Percentiles rank a stretch among this genome's conserved stretches.
These are phyloP conservation scores for Cyprinodon diabolis DNA, from an alignment of 2,797 vertebrate species.

Conservation along the genomic window DNA sequence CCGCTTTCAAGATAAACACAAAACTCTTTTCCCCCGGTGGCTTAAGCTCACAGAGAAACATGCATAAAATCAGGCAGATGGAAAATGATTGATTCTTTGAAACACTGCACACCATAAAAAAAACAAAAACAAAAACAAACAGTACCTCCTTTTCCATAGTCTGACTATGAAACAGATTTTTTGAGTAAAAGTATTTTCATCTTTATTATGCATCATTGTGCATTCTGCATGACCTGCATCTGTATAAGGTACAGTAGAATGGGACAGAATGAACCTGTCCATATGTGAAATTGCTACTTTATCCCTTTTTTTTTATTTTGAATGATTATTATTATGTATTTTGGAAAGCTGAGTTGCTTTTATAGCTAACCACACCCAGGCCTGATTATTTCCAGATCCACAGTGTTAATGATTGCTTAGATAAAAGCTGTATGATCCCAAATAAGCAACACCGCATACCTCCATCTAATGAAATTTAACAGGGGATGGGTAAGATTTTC, in stretches of 20 bases:
- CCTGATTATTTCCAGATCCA: background rate
- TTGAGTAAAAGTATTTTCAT: constrained; percentile 13
- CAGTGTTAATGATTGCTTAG: background rate
- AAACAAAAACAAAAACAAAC: constrained; percentile 1
- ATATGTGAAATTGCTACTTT: background rate
- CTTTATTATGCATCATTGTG: constrained; percentile 21
- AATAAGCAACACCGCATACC: background rate
- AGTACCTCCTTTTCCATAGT: constrained; percentile 5
- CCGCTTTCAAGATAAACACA: constrained; percentile 34
- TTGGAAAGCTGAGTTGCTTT: background rate
- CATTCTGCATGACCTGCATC: constrained; percentile 7
- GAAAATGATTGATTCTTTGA: constrained; percentile 51
- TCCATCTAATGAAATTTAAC: background rate
- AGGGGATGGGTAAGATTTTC: background rate
- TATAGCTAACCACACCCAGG: background rate
- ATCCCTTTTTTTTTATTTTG: background rate
- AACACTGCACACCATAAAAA: constrained; percentile 24
- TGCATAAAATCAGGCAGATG: constrained; percentile 38
- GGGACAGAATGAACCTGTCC: background rate
- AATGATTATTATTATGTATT: background rate
- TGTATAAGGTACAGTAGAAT: constrained; percentile 8
- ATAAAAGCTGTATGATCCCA: background rate
- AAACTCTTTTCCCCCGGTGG: constrained; percentile 5
- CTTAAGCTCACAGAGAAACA: constrained; percentile 32
- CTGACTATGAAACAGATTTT: background rate